Percentiles rank a stretch among this genome's conserved stretches.
These are phyloP conservation scores for Muscina levida DNA, from an alignment of 2,888 invertebrate genomes.

Conservation along the genomic window DNA sequence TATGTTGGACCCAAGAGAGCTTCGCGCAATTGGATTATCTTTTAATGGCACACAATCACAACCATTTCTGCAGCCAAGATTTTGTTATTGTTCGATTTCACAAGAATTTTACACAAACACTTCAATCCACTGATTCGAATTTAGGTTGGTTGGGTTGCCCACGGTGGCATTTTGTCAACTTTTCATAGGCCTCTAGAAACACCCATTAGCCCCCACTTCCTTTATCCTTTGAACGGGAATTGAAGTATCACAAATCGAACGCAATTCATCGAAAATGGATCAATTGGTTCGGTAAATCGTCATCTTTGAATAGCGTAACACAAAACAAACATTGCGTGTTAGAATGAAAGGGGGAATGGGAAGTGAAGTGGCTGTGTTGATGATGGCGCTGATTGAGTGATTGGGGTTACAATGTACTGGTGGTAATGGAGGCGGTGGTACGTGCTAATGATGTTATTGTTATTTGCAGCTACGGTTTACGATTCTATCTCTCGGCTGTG, in stretches of 20 bases:
- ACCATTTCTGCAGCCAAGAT: neutral
- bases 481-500: neutral
- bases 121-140: neutral
- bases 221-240: neutral
- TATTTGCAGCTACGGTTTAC: too few species aligned
- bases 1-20: neutral
- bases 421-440: constrained; percentile 2
- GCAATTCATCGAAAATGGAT: too few species aligned
- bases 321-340: constrained; percentile 16
- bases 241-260: neutral
- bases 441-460: constrained; percentile 25
- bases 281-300: too few species aligned
- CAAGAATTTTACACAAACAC: neutral
- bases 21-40: neutral
- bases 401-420: constrained; percentile 20
- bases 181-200: neutral
- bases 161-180: constrained; percentile 19
- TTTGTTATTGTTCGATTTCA: constrained; percentile 13
- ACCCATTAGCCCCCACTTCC: neutral
- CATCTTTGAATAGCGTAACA: neutral
- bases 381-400: neutral
- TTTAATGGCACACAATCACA: too few species aligned
- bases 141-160: constrained; percentile 3
- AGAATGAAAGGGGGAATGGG: neutral
- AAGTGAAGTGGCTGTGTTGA: neutral